These are phyloP conservation scores for Apistogramma diplotaenia DNA, from an alignment of 2,113 vertebrate genomes.

Conservation along the genomic window DNA sequence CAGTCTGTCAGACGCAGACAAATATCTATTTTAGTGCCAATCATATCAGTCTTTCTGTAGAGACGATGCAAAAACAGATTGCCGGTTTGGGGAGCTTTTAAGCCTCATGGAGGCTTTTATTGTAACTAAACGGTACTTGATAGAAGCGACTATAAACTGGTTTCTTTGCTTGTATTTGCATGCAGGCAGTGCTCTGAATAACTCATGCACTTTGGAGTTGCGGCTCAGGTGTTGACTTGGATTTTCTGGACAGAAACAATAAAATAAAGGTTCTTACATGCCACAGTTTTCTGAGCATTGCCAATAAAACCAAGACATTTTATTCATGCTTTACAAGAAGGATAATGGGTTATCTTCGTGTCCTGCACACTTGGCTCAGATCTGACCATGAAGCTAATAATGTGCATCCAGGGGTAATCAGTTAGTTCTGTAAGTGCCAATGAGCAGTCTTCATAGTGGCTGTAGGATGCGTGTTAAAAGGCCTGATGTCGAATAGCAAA, in stretches of 20 bases:
- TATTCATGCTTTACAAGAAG: slow-evolving; percentile 15
- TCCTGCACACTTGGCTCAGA: background rate
- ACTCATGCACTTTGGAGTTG: background rate
- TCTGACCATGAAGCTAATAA: background rate
- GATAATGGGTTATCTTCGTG: background rate
- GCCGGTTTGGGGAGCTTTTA: slow-evolving; percentile 12
- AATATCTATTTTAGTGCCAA: slow-evolving; percentile 12
- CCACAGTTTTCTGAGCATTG: slow-evolving; percentile 5
- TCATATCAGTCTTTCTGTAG: slow-evolving; percentile 12
- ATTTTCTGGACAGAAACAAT: slow-evolving; percentile 9
- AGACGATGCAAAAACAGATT: slow-evolving; percentile 28
- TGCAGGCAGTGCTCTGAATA: background rate
- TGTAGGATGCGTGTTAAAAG: background rate
- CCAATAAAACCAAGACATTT: background rate
- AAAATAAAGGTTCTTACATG: slow-evolving; percentile 12
- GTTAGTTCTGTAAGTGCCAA: slow-evolving; percentile 9
- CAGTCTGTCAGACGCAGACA: slow-evolving; percentile 21
- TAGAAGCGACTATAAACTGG: background rate
- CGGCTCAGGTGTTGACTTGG: background rate
- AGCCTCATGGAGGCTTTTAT: background rate
- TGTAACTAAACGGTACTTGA: slow-evolving; percentile 8
- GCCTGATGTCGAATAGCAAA: background rate
- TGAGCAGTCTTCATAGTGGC: background rate
- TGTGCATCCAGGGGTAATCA: slow-evolving; percentile 10
- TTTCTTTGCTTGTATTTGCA: background rate